Evolutionary conservation across 2,888 invertebrate species (phyloP), one percentile per base, ranked within the genome.

Genomic region (Uropetala carovei): DNA sequence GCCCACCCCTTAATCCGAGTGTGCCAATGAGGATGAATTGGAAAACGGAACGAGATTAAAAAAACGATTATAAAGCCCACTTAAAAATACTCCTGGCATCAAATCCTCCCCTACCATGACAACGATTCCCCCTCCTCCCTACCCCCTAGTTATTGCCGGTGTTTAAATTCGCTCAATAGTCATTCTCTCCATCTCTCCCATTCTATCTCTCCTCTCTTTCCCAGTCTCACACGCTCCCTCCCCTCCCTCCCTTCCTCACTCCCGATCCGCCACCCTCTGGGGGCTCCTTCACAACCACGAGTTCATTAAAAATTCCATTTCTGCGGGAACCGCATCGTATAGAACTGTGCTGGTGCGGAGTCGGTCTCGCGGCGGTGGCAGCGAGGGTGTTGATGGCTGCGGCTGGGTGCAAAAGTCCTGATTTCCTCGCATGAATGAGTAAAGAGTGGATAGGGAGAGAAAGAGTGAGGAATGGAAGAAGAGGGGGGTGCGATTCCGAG

Each of bases 341-440:
- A 75, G 75, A 75, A 75, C 27, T 18, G 68, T 22, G 68, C 68
- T 68, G 68, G 68, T 68, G 68, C 68, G 68, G 68, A 68, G 68
- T 68, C 68, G 75, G 68, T 68, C 68, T 68, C 68, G n/a, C 68
- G 64, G 64, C 64, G 64, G 68, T 68, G 75, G 75, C 27, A 75
- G 75, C 27, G 22, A 59, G 86, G 43, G 83, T 60, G 86, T 86
- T 86, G 86, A 85, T 59, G 58, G 85, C 58, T 59, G 85, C 59
- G 85, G 85, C 59, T 58, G 58, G 58, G 85, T 14, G 22, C 59
- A 57, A 59, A 85, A 85, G 85, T 58, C 85, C 85, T 85, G 85
- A 86, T 86, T 86, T 86, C 86, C 86, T 60, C 86, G 86, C 86
- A 86, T 86, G 86, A 86, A 86, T 86, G 86, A 86, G 86, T 86